phyloP scores from a whole-genome alignment of 2,888 invertebrate species.

The Panzeria rudis region DNA sequence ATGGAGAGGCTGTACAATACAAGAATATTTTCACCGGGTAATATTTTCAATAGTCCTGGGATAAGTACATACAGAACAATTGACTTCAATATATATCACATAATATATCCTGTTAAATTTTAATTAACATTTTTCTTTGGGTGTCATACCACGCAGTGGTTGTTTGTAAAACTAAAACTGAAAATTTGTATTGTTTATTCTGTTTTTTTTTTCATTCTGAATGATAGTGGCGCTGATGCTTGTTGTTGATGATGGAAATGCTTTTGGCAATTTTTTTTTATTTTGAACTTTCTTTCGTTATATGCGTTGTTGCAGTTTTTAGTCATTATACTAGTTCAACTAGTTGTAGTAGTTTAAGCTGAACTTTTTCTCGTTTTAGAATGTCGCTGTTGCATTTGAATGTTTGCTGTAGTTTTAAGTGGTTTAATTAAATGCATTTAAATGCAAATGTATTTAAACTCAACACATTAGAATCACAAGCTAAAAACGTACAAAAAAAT shows the following conservation, averaged over 20 bases:
- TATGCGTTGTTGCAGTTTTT: constrained; percentile 43
- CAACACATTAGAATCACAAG: constrained; percentile 49
- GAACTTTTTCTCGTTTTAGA: constrained; percentile 30
- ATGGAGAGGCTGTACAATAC: too few species aligned
- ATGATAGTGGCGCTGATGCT: constrained; percentile 50
- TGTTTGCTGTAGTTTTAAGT: constrained; percentile 71
- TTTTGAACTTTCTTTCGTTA: constrained; percentile 41
- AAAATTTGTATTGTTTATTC: constrained; percentile 40
- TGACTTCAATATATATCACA: too few species aligned
- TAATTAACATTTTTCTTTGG: constrained; percentile 2
- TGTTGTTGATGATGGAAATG: constrained; percentile 55
- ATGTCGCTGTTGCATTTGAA: constrained; percentile 29
- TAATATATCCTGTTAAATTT: neutral
- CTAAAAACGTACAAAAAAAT: constrained; percentile 18
- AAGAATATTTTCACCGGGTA: too few species aligned
- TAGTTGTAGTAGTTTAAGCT: constrained; percentile 38
- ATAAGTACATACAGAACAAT: too few species aligned
- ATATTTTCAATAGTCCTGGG: too few species aligned
- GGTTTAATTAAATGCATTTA: constrained; percentile 81
- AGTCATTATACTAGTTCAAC: constrained; percentile 58
- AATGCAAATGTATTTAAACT: constrained; percentile 75
- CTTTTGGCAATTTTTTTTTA: constrained; percentile 47
- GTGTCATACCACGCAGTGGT: neutral
- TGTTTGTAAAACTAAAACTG: constrained; percentile 36
- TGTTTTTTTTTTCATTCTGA: neutral